Evolutionary conservation across 2,888 invertebrate genomes (phyloP).

Genomic region (Phytoseiulus persimilis): DNA sequence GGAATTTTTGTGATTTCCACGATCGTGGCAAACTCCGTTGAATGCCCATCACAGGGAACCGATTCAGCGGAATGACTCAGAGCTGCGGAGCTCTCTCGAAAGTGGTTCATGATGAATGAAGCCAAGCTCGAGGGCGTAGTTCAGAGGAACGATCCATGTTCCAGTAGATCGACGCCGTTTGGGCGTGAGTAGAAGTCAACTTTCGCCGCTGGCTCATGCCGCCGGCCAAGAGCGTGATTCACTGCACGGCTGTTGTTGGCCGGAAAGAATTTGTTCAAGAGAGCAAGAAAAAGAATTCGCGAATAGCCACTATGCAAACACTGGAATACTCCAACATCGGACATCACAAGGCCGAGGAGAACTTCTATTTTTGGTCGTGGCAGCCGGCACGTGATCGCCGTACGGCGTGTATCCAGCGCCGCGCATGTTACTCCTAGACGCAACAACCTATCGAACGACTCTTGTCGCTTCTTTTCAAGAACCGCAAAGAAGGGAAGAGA

Average conservation of each 20-base stretch:
- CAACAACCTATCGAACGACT: too few relatives aligned
- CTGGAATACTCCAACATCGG: background rate
- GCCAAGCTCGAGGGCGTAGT: too few relatives aligned
- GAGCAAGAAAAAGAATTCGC: background rate
- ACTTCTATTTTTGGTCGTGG: background rate
- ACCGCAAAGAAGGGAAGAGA: too few relatives aligned
- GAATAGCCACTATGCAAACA: background rate
- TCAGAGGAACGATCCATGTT: background rate
- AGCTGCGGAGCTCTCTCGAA: background rate
- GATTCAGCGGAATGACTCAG: background rate
- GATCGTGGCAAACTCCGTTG: background rate
- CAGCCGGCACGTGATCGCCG: background rate
- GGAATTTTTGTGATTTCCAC: background rate
- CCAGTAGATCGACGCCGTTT: background rate
- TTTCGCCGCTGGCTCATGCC: background rate
- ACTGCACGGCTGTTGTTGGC: background rate
- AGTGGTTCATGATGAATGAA: background rate
- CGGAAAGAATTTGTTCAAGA: background rate
- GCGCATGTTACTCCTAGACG: background rate
- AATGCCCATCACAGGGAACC: background rate
- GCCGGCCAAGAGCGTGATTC: background rate
- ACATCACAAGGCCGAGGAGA: background rate
- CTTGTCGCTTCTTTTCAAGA: too few relatives aligned
- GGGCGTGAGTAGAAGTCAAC: background rate
- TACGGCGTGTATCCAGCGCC: background rate